Evolutionary conservation across 1,140 invertebrate genomes (phyloP), one percentile per base, ranked within the genome.

Genomic region (Acromyrmex charruanus): DNA sequence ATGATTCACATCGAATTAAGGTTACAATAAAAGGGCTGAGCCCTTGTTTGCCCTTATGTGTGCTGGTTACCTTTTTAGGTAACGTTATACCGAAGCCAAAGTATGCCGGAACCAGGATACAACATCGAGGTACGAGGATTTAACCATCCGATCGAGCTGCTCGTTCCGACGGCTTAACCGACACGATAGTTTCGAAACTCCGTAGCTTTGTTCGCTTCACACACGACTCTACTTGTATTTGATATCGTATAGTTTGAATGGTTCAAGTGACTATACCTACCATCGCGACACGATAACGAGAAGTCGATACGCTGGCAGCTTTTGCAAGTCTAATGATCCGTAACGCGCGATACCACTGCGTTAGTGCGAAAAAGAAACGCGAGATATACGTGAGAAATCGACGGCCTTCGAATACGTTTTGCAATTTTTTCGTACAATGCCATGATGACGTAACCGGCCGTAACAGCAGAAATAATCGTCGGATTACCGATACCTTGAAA

Each of bases 21-120:
- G 25, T 16, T 25, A 25, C 18, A 63, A 84, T 53, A 71, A 72
- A 75, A 61, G 9, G 21, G 53, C 69, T 31, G 68, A 51, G 53
- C 49, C 39, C 25, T 88, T 89, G 90, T 91, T 91, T 88, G 84
- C 86, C 68, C 21, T 21, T 39, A 80, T 68, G 59, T 87, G 89
- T 91, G 91, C 72, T 89, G 88, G 86, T 91, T 89, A 92, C 69
- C 88, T 94, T 93, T 69, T 92, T 82, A 69, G 69, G 94, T 93
- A 94, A 94, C 87, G 80, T 82, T 92, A 94, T 89, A 93, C 87
- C 86, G 93, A 94, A 94, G 93, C 93, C 93, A 89, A 82, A 89
- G 77, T 81, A 88, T 86, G 89, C 91, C 91, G 93, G 92, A 93
- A 93, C 89, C 88, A 86, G 87, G 89, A 89, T 86, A 85, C 18